Percentiles rank a stretch among this genome's conserved stretches.
Evolutionary conservation across 2,888 invertebrate genomes (phyloP).

Genomic region (Drosophila sordidula): DNA sequence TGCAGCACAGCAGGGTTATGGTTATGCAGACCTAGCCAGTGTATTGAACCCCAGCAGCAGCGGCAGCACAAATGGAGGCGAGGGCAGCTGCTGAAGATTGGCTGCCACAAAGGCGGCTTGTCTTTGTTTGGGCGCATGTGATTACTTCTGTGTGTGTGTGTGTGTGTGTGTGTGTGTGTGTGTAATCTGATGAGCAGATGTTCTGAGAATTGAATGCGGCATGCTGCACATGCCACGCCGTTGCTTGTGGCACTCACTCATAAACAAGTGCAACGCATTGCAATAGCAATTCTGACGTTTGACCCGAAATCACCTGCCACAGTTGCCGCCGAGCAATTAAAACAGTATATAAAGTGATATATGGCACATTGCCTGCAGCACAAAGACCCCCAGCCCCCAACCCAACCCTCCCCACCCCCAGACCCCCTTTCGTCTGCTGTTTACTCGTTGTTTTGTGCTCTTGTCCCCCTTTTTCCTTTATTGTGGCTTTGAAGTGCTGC

Average conservation of each 20-base stretch:
- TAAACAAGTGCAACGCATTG: constrained; percentile 56
- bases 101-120: constrained; percentile 26
- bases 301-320: constrained; percentile 80
- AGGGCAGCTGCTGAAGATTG: constrained; percentile 19
- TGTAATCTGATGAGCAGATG: constrained; percentile 73
- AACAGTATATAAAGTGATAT: constrained; percentile 45
- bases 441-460: constrained; percentile 5
- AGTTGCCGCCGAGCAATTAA: constrained; percentile 51
- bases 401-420: not conserved
- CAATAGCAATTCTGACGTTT: constrained; percentile 53
- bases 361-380: constrained; percentile 53
- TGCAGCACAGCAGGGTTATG: constrained; percentile 33
- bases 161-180: constrained; percentile 37
- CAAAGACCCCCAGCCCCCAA: constrained; percentile 13
- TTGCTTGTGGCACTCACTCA: constrained; percentile 20
- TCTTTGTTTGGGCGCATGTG: constrained; percentile 37
- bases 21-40: constrained; percentile 23
- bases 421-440: constrained; percentile 9
- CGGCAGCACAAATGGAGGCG: constrained; percentile 23
- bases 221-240: constrained; percentile 24
- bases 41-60: constrained; percentile 52
- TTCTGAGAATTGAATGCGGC: constrained; percentile 53
- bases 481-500: constrained; percentile 35
- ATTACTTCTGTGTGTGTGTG: constrained; percentile 34
- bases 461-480: constrained; percentile 7